Evolutionary conservation across 2,797 vertebrate genomes (phyloP).

Genomic region (Morus bassanus): DNA sequence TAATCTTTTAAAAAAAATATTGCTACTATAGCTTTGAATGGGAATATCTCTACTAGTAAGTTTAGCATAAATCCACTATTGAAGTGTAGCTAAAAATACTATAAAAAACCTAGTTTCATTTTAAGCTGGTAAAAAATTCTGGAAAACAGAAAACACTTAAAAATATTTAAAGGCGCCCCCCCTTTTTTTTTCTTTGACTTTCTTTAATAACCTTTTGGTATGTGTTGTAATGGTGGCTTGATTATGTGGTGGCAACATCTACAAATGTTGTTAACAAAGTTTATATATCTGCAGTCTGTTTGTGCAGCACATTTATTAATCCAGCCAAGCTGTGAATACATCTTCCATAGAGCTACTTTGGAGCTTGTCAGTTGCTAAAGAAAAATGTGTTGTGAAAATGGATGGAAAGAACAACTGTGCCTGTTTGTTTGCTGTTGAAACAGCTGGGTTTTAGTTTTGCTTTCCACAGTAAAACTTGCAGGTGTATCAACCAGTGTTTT

Average conservation of each 20-base stretch:
- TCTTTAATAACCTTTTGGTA: background rate
- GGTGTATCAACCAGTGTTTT: background rate
- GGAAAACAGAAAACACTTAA: background rate
- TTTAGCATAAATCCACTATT: background rate
- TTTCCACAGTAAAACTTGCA: background rate
- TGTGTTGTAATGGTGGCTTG: background rate
- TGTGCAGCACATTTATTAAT: background rate
- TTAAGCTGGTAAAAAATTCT: background rate
- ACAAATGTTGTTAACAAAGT: background rate
- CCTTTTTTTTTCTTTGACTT: background rate
- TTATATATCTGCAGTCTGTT: rapidly evolving
- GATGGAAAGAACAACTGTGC: background rate
- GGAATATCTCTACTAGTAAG: background rate
- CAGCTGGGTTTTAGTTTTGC: background rate
- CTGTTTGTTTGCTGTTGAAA: background rate
- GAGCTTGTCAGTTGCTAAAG: background rate
- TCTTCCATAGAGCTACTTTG: background rate
- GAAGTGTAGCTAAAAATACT: background rate
- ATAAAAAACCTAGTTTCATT: background rate
- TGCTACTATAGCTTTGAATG: background rate
- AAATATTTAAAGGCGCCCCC: background rate
- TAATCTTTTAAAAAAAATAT: background rate
- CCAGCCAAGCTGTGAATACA: background rate
- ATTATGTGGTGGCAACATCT: background rate
- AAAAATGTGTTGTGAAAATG: background rate